Evolutionary conservation across 2,113 vertebrate species (phyloP).

Genomic region (Holacanthus passer): DNA sequence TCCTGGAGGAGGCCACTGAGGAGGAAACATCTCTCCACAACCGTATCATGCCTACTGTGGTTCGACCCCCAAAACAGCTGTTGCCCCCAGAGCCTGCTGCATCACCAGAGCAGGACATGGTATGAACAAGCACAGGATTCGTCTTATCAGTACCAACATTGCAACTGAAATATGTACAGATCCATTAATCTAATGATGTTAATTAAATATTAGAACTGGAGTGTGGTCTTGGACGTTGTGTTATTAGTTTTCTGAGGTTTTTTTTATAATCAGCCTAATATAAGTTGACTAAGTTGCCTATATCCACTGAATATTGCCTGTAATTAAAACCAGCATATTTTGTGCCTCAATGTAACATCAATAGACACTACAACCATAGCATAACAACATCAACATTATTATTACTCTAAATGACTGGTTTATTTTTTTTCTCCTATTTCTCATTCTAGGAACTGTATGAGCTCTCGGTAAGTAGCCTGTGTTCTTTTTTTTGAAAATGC

Average conservation of each 20-base stretch:
- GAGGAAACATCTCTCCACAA: slow-evolving; percentile 98
- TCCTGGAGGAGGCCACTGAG: slow-evolving; percentile 96
- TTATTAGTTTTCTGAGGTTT: neutral
- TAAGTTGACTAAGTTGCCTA: neutral
- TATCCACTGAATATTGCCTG: slow-evolving; percentile 4
- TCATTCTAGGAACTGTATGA: slow-evolving; percentile 92
- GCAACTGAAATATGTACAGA: neutral
- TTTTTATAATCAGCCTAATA: neutral
- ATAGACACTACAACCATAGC: neutral
- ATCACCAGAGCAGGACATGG: slow-evolving; percentile 91
- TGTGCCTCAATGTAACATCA: neutral
- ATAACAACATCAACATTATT: neutral
- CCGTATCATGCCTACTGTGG: slow-evolving; percentile 97
- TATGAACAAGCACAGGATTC: slow-evolving; percentile 60
- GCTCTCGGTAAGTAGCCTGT: slow-evolving; percentile 88
- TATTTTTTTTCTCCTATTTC: slow-evolving; percentile 27
- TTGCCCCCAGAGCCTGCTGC: slow-evolving; percentile 84
- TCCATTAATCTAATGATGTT: neutral
- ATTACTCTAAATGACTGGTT: neutral
- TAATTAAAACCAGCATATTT: neutral
- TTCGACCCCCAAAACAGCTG: slow-evolving; percentile 93
- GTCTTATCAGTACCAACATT: neutral
- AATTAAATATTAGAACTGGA: neutral
- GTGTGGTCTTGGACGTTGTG: neutral
- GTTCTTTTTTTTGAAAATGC: slow-evolving; percentile 18